Base-by-base conservation (phyloP, 2,888 invertebrate genomes). In the Agrilus biguttatus region DNA sequence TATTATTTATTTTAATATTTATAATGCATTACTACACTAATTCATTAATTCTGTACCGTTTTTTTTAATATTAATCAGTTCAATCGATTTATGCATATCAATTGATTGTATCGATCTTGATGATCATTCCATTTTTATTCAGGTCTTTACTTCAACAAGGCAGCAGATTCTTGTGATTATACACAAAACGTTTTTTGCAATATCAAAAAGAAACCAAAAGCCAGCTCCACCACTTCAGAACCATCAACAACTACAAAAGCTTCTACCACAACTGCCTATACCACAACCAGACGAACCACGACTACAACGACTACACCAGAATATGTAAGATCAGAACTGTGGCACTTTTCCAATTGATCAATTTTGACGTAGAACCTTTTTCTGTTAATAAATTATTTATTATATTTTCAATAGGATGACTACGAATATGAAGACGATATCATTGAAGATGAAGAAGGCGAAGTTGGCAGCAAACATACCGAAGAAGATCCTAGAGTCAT, bases 101-200 rank as follows among this genome's bases (percentile, higher is more conserved):
- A 6, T 21, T 21, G 21, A 6, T 21, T 5, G 3, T 13, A 14
- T 39, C 32, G 10, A 17, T 35, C 8, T 5, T 40, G 13, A 21
- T 14, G 33, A 14, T 8, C 17, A 33, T 34, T 34, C 5, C 14
- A 41, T 17, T 37, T 33, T 45, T 36, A 47, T 55, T 8, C 62
- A 83, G 90, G 90, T 21, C 69, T 92, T 8, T 87, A 82, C 60
- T 92, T 92, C 68, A 92, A 91, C 68, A 89, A 89, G 56, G 82
- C 80, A 0, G 87, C 90, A 0, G 90, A 91, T 62, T 90, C 91
- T 0, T 92, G 92, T 58, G 92, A 92, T 65, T 92, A 91, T 61
- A 78, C 88, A 0, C 78, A 89, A 53, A 91, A 92, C 61, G 91
- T 91, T 0, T 70, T 79, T 23, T 89, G 87, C 63, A 85, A 83